Percentiles rank a stretch among this genome's conserved stretches.
phyloP scores from a whole-genome alignment of 2,797 vertebrate species.

The Pempheris klunzingeri region DNA sequence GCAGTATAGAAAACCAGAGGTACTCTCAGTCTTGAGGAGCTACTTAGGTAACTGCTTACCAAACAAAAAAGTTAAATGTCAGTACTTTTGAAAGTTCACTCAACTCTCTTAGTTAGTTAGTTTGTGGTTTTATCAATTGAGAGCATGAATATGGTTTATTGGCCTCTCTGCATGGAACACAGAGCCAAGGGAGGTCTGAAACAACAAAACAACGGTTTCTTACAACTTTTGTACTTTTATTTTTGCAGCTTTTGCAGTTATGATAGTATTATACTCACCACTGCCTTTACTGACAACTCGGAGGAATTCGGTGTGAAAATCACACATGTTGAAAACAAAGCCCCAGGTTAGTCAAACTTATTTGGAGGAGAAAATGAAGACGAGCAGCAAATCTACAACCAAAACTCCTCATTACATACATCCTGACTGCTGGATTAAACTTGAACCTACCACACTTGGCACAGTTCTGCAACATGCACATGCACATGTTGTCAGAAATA shows the following conservation, averaged over 20 bases:
- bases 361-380: constrained; percentile 1
- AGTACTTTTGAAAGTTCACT: background rate
- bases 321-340: background rate
- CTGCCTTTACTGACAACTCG: background rate
- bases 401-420: background rate
- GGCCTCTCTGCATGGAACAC: background rate
- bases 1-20: background rate
- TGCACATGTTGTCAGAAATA: too few species aligned
- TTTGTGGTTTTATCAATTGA: background rate
- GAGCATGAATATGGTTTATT: background rate
- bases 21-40: background rate
- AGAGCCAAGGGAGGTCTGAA: background rate
- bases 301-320: background rate
- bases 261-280: background rate
- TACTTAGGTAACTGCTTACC: background rate
- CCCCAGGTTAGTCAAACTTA: background rate
- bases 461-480: too few species aligned
- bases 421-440: background rate
- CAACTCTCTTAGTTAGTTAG: background rate
- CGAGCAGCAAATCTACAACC: background rate
- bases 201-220: background rate
- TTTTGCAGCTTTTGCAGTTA: background rate
- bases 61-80: background rate
- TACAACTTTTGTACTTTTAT: background rate
- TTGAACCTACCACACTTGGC: background rate